These are phyloP conservation scores for Acanthisitta chloris DNA, from an alignment of 2,113 vertebrate species.

Conservation along the genomic window DNA sequence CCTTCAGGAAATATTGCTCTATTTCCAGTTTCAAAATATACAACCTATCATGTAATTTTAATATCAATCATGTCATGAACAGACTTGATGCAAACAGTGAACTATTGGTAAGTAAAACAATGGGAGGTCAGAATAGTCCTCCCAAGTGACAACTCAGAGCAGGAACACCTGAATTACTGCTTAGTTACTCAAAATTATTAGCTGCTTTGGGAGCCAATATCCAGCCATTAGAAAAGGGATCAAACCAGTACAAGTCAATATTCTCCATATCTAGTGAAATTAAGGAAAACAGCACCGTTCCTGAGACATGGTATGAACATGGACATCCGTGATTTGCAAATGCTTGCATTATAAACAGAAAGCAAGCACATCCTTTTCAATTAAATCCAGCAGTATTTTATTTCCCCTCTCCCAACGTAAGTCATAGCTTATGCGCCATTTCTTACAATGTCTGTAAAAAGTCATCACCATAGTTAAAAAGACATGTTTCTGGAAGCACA, in stretches of 20 bases:
- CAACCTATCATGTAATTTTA: neutral
- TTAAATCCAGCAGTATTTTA: neutral
- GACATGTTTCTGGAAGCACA: neutral
- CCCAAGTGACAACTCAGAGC: neutral
- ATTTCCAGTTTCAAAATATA: neutral
- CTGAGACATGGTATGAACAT: neutral
- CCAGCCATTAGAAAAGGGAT: neutral
- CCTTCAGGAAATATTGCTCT: neutral
- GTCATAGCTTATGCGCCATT: neutral
- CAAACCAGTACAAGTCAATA: neutral
- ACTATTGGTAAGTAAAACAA: neutral
- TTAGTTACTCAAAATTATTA: neutral
- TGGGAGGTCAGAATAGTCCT: neutral
- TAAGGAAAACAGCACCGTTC: neutral
- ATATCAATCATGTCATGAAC: neutral
- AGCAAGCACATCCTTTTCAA: slow-evolving; percentile 13
- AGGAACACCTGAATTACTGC: neutral
- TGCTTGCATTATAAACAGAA: neutral
- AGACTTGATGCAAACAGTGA: neutral
- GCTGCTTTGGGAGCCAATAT: neutral
- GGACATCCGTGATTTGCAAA: neutral
- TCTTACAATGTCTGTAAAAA: slow-evolving; percentile 10
- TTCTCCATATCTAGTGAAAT: neutral
- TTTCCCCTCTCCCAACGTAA: neutral
- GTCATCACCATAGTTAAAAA: neutral